Evolutionary conservation across 2,888 invertebrate genomes (phyloP).

Genomic region (Stenotaenia linearis): DNA sequence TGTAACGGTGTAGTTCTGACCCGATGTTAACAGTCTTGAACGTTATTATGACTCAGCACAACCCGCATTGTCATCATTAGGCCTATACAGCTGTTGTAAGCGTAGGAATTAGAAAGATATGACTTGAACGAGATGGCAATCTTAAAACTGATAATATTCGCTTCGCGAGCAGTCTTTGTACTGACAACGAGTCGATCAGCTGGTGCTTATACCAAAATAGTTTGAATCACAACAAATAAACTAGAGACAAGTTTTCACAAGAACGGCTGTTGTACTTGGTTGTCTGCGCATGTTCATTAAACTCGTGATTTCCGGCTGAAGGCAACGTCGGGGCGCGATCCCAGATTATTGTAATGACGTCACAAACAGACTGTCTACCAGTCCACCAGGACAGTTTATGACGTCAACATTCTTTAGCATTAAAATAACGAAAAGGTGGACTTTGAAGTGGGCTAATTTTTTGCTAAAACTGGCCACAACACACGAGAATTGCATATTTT

Average conservation of each 20-base stretch:
- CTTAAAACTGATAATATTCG: background rate
- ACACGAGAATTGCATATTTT: no score
- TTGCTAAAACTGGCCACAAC: no score
- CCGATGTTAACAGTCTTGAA: background rate
- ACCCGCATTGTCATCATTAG: background rate
- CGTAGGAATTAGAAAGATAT: background rate
- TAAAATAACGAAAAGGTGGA: no score
- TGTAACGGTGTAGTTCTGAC: background rate
- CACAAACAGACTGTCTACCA: no score
- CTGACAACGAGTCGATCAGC: background rate
- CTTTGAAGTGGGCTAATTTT: no score
- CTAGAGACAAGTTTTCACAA: background rate
- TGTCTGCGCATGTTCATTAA: background rate
- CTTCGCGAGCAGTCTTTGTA: background rate
- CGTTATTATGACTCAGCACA: background rate
- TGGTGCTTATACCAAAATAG: background rate
- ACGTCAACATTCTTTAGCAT: no score
- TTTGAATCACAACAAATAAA: slow-evolving; percentile 16
- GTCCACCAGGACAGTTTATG: no score
- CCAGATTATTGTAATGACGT: background rate
- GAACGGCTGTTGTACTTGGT: background rate
- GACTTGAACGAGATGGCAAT: background rate
- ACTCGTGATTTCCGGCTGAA: background rate
- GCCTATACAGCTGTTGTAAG: background rate
- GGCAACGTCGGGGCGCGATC: background rate